A percentile compares a stretch with the other conserved stretches of the same genome.
phyloP scores from a whole-genome alignment of 2,797 vertebrate species.

The Rhinella marina region DNA sequence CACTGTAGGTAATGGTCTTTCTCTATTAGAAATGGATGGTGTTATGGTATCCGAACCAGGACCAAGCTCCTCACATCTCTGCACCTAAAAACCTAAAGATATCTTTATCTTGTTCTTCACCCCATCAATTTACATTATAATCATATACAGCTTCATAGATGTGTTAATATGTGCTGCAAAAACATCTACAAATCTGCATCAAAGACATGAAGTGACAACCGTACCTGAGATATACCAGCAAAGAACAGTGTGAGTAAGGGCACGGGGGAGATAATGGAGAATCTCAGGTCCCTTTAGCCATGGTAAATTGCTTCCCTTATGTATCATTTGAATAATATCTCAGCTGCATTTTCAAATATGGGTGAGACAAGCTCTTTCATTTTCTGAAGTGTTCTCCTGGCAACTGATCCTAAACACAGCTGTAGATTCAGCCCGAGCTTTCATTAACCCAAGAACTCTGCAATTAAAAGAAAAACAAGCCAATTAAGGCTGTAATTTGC shows the following conservation, averaged over 20 bases:
- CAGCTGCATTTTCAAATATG: slow-evolving; percentile 32
- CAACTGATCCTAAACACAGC: slow-evolving; percentile 52
- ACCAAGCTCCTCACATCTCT: no score
- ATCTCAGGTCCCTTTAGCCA: not conserved
- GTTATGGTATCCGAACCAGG: no score
- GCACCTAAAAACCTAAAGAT: no score
- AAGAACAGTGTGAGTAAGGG: not conserved
- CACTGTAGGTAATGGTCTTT: not conserved
- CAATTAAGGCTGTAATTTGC: slow-evolving; percentile 58
- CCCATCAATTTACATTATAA: not conserved
- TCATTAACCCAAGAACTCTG: slow-evolving; percentile 59
- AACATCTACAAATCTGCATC: not conserved
- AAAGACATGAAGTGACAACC: not conserved
- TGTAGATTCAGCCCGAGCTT: slow-evolving; percentile 56
- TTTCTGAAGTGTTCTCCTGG: slow-evolving; percentile 61
- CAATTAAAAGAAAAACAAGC: slow-evolving; percentile 61
- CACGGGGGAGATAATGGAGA: not conserved
- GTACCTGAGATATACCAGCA: not conserved
- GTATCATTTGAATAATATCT: slow-evolving; percentile 30
- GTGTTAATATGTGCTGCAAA: not conserved
- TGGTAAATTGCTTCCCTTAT: not conserved
- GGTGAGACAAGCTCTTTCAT: slow-evolving; percentile 47
- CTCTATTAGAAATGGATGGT: not conserved
- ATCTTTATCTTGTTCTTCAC: no score
- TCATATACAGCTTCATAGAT: not conserved